phyloP scores from a whole-genome alignment of 1,140 invertebrate species.

The Drosophila trapezifrons region DNA sequence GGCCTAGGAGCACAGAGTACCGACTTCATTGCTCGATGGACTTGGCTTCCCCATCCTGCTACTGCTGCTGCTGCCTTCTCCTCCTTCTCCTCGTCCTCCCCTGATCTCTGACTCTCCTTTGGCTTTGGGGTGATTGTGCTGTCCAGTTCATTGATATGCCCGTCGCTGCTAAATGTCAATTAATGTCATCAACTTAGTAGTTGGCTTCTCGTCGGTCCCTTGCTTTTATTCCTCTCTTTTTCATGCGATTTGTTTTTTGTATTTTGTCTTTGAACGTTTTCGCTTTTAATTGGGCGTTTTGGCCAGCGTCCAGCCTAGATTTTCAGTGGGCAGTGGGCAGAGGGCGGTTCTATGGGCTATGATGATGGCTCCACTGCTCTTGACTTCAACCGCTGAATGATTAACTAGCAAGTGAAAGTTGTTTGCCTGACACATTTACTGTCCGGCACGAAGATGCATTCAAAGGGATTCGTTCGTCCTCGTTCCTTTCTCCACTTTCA shows the following conservation, averaged over 20 bases:
- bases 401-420: conserved; percentile 68
- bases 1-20: conserved; percentile 53
- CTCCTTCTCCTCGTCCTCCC: neutral
- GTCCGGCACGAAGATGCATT: conserved; percentile 28
- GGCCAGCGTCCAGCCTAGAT: conserved; percentile 54
- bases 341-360: conserved; percentile 21
- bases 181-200: conserved; percentile 77
- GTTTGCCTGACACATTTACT: conserved; percentile 78
- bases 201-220: conserved; percentile 30
- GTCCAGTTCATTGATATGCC: conserved; percentile 79
- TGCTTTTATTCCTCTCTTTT: conserved; percentile 38
- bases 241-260: conserved; percentile 5
- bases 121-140: conserved; percentile 76
- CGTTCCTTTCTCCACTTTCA: conserved; percentile 38
- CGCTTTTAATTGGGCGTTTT: conserved; percentile 77
- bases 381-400: conserved; percentile 62
- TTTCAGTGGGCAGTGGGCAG: conserved; percentile 43
- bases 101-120: conserved; percentile 35
- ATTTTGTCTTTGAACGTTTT: conserved; percentile 66
- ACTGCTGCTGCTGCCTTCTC: neutral
- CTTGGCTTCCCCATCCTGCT: conserved; percentile 3
- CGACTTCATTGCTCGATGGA: conserved; percentile 42
- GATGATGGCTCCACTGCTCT: conserved; percentile 53
- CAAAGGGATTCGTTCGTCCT: conserved; percentile 33
- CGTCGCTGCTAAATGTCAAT: conserved; percentile 82